These are phyloP conservation scores for Drosophila kambysellisi DNA, from an alignment of 2,888 invertebrate genomes.

Conservation along the genomic window DNA sequence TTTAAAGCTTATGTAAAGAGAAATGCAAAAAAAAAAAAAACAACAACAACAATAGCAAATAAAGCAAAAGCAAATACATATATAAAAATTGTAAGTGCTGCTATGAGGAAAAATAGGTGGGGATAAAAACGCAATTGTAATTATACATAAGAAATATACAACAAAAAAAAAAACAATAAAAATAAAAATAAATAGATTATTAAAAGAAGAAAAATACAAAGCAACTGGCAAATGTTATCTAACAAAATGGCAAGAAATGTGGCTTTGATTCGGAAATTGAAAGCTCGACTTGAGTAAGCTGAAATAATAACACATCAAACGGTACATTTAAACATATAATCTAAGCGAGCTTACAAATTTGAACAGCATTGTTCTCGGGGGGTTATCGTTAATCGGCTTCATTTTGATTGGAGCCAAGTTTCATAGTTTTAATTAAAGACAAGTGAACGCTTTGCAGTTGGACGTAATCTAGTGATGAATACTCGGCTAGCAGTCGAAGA, in stretches of 20 bases:
- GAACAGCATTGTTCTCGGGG: neutral
- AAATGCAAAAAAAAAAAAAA: conserved; percentile 59
- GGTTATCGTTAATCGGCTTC: neutral
- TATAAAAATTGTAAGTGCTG: conserved; percentile 42
- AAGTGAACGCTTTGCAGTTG: neutral
- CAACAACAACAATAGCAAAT: conserved; percentile 10
- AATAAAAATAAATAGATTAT: conserved; percentile 12
- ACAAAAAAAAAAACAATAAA: conserved; percentile 7
- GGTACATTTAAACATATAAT: neutral
- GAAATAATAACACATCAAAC: neutral
- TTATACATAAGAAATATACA: conserved; percentile 40
- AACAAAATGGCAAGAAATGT: conserved; percentile 28
- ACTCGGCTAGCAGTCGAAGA: neutral
- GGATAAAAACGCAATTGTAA: conserved; percentile 54
- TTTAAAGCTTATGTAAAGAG: conserved; percentile 66
- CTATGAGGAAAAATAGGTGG: conserved; percentile 54
- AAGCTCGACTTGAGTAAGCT: neutral
- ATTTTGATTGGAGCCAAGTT: neutral
- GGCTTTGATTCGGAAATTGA: conserved; percentile 16
- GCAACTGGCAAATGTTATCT: conserved; percentile 15
- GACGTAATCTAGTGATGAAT: neutral
- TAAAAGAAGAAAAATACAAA: conserved; percentile 18
- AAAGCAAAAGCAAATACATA: conserved; percentile 32
- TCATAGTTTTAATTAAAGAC: neutral
- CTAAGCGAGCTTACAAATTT: neutral